phyloP scores from a whole-genome alignment of 2,888 invertebrate species.

The Hipparchia sbordonii region DNA sequence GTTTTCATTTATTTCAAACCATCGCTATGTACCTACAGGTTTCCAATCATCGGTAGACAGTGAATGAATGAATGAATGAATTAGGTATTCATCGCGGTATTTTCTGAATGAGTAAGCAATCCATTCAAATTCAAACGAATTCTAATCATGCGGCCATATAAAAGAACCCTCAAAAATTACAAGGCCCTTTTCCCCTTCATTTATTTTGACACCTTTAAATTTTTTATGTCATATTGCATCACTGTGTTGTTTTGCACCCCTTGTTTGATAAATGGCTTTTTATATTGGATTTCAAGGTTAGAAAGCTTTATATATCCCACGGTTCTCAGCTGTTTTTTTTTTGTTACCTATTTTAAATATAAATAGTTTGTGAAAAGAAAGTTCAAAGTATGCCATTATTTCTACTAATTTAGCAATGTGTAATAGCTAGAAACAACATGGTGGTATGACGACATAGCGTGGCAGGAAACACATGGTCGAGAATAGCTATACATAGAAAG shows the following conservation, averaged over 20 bases:
- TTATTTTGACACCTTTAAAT: conserved; percentile 52
- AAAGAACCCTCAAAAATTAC: conserved; percentile 37
- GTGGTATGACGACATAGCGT: no score
- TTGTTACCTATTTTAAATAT: background rate
- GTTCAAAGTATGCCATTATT: no score
- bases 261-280: conserved; percentile 62
- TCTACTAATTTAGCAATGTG: no score
- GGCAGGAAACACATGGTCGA: no score
- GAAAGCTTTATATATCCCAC: conserved; percentile 51
- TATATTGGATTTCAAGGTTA: conserved; percentile 56
- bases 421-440: no score
- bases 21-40: no score
- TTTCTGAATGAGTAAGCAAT: conserved; percentile 38
- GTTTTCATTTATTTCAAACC: no score
- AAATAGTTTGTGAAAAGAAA: no score
- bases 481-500: no score
- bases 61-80: no score
- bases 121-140: conserved; percentile 37
- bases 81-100: conserved; percentile 25
- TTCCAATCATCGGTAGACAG: no score
- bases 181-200: conserved; percentile 44
- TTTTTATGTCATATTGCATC: conserved; percentile 42
- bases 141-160: conserved; percentile 27
- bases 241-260: conserved; percentile 51
- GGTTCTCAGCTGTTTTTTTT: conserved; percentile 46